These are phyloP conservation scores for Polypterus senegalus DNA, from an alignment of 2,113 vertebrate species.

Conservation along the genomic window DNA sequence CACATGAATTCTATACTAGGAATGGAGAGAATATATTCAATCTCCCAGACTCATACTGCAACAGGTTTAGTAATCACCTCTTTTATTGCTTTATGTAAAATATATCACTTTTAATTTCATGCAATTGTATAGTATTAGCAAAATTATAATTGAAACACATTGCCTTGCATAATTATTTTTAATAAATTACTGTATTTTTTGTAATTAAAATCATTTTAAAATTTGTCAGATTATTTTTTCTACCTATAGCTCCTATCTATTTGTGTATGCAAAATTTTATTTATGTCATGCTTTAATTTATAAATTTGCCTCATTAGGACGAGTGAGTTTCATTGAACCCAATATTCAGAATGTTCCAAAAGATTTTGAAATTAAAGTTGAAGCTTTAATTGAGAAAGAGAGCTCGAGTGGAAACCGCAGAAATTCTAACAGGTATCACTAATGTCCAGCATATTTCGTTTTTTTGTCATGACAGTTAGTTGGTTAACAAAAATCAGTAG, in stretches of 20 bases:
- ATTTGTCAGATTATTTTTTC: not conserved
- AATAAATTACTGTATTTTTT: not conserved
- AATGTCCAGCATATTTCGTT: no score
- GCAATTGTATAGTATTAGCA: no score
- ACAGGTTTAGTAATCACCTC: slow-evolving; percentile 56
- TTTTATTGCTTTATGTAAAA: not conserved
- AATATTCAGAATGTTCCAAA: slow-evolving; percentile 95
- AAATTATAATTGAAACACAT: no score
- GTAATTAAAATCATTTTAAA: not conserved
- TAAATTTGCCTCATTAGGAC: slow-evolving; percentile 48
- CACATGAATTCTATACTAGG: slow-evolving; percentile 49
- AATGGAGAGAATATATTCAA: slow-evolving; percentile 85
- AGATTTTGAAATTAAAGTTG: slow-evolving; percentile 90
- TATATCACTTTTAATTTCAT: not conserved
- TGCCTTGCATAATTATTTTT: no score
- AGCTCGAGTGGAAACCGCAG: slow-evolving; percentile 37
- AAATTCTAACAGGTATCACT: no score
- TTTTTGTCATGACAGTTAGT: no score
- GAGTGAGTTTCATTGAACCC: slow-evolving; percentile 82
- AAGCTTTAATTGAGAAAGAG: slow-evolving; percentile 56
- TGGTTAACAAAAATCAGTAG: no score
- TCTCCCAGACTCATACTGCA: slow-evolving; percentile 82
- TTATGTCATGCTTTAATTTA: not conserved
- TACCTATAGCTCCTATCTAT: not conserved
- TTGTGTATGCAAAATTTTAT: no score